phyloP scores from a whole-genome alignment of 2,888 invertebrate species.

The Ferdinandea cuprea region DNA sequence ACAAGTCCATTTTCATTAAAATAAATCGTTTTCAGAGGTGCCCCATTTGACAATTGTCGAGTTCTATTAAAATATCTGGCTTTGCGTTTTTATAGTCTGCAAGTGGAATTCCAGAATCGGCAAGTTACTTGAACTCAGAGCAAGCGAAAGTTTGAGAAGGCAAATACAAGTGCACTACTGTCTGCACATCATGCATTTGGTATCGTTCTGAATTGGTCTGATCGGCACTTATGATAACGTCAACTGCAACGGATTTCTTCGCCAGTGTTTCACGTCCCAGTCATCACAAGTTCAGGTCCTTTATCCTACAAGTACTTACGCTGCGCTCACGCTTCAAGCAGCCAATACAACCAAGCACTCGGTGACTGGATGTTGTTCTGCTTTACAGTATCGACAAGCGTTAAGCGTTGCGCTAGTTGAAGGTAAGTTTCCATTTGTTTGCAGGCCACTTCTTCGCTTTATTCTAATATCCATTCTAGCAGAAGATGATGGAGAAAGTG shows the following conservation, averaged over 20 bases:
- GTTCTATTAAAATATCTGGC: conserved; percentile 44
- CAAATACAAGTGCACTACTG: background rate
- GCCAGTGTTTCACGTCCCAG: conserved; percentile 9
- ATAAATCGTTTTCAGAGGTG: background rate
- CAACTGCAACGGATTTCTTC: conserved; percentile 4
- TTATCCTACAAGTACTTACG: conserved; percentile 22
- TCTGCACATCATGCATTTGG: background rate
- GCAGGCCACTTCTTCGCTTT: conserved; percentile 13
- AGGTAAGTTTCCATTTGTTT: background rate
- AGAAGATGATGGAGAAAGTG: background rate
- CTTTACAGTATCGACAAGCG: background rate
- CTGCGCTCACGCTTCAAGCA: background rate
- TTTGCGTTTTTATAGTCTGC: conserved; percentile 21
- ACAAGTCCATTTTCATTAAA: conserved; percentile 17
- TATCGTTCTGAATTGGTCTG: background rate
- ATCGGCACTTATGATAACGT: conserved; percentile 9
- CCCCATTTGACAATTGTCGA: conserved; percentile 37
- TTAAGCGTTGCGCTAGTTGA: background rate
- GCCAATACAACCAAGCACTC: conserved; percentile 21
- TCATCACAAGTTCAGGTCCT: conserved; percentile 54
- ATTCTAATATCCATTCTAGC: background rate
- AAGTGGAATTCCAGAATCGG: conserved; percentile 7
- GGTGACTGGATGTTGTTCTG: background rate
- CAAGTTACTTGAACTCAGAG: background rate
- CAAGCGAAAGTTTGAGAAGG: background rate